Conservation (phyloP, 2,113 vertebrate genomes). For the Oxyura jamaicensis region DNA sequence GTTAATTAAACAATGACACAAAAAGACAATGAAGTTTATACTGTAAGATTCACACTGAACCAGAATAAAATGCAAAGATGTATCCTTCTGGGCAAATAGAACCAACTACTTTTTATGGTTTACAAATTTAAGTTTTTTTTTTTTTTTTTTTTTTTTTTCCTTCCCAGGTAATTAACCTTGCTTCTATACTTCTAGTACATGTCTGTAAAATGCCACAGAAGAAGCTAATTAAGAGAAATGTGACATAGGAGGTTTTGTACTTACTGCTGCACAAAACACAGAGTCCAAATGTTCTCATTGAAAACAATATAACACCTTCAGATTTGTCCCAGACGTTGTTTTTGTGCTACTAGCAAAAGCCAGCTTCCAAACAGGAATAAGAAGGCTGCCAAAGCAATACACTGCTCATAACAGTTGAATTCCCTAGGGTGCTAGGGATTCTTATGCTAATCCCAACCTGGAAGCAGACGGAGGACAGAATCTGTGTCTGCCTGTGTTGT, state of each 20-base stretch:
- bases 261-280: neutral
- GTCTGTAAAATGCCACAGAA: neutral
- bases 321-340: neutral
- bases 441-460: neutral
- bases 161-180: neutral
- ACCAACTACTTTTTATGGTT: neutral
- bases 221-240: neutral
- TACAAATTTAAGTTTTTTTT: neutral
- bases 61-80: neutral
- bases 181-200: neutral
- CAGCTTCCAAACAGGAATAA: neutral
- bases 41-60: neutral
- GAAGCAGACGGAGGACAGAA: neutral
- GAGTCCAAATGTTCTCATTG: neutral
- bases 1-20: neutral
- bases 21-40: neutral
- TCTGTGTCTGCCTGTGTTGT: neutral
- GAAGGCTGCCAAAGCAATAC: neutral
- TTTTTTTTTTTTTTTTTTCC: rapidly evolving
- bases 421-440: neutral
- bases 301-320: neutral
- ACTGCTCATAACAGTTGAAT: neutral
- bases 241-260: neutral
- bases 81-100: neutral
- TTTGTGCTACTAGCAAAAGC: neutral